A percentile compares a stretch with the other conserved stretches of the same genome.
These are phyloP conservation scores for Ommatoiulus sabulosus DNA, from an alignment of 2,888 invertebrate genomes.

Conservation along the genomic window DNA sequence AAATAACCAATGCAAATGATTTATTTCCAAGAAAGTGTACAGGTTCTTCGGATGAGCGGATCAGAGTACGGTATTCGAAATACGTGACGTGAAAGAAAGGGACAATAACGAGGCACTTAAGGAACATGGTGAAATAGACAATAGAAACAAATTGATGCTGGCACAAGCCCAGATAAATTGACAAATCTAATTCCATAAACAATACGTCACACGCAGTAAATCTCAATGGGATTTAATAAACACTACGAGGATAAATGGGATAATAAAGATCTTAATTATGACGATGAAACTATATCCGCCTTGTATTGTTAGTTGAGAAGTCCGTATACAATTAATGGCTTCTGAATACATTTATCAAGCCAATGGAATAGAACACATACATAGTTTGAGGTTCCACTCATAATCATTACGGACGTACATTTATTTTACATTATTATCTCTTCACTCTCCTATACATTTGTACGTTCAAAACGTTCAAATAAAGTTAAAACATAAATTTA, in stretches of 20 bases:
- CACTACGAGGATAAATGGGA: not conserved
- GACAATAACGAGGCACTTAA: not conserved
- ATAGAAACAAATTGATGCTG: slow-evolving; percentile 9
- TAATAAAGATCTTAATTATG: slow-evolving; percentile 1
- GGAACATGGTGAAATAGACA: not conserved
- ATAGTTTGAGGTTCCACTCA: not conserved
- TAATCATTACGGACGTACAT: not conserved
- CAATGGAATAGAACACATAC: not conserved
- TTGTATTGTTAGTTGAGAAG: slow-evolving; percentile 21
- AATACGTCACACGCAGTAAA: not conserved
- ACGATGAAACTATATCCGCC: not conserved
- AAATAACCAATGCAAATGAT: not conserved
- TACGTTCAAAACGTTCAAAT: too few relatives aligned
- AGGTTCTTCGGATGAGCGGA: slow-evolving; percentile 18
- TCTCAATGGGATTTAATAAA: not conserved
- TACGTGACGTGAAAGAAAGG: not conserved
- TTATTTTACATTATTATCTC: too few relatives aligned
- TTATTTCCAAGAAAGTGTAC: not conserved
- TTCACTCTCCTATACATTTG: too few relatives aligned
- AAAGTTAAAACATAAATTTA: too few relatives aligned
- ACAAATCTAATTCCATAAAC: not conserved
- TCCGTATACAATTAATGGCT: not conserved
- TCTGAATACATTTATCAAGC: not conserved
- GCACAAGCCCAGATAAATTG: slow-evolving; percentile 35
- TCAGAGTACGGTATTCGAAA: not conserved